Evolutionary conservation across 2,888 invertebrate genomes (phyloP), one percentile per base, ranked within the genome.

Genomic region (Alitta virens): DNA sequence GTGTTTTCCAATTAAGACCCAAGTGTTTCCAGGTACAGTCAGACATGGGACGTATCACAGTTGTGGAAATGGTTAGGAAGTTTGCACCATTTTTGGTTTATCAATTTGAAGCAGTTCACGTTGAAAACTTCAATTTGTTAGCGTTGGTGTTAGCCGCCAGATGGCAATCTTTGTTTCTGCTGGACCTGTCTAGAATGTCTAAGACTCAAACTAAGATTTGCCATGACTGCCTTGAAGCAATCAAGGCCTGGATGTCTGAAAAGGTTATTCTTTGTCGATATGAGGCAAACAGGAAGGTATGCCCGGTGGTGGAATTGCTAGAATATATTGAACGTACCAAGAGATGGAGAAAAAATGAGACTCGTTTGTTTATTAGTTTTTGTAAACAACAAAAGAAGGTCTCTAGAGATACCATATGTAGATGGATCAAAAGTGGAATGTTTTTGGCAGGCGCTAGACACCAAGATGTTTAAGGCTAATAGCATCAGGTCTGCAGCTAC

Each of bases 231-330:
- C 7, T 59, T 69, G 7, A 70, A 68, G 56, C 51, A 57, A 42
- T 57, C 62, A 14, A 62, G 54, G 50, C 67, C 66, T 21, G 64
- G 63, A 40, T 70, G 23, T 68, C 40, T 50, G 59, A 67, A 21
- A 53, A 56, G 21, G 27, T n/a, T 12, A 49, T 55, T 18, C 51
- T 62, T 2, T 14, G 55, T 40, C 21, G 67, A 67, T 60, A 3
- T 65, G 25, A 21, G 18, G 3, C 2, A 42, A 55, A n/a, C 46
- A 52, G 43, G 65, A 64, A 40, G 12, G 12, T 33, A 7, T 33
- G 33, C 33, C 12, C 33, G 5, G 33, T 33, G 5, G 33, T 33
- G 33, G 12, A 5, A 33, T 33, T 33, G 33, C 12, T 12, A 7
- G 33, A 33, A 33, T 33, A 33, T 33, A 7, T 33, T 5, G 7